phyloP scores from a whole-genome alignment of 2,113 vertebrate genomes.

The Chaetodon trifascialis region DNA sequence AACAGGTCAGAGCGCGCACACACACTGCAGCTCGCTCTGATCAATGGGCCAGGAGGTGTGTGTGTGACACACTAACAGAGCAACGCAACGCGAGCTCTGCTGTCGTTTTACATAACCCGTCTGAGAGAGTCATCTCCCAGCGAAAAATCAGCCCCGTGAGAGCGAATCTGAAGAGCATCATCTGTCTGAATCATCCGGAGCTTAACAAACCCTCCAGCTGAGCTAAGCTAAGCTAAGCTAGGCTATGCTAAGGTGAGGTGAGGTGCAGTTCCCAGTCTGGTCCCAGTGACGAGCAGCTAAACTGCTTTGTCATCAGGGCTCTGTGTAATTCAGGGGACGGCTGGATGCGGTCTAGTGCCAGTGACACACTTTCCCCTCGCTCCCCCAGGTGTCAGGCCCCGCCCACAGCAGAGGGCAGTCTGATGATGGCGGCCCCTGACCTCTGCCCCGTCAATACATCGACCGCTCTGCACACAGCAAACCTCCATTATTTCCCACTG shows the following conservation, averaged over 20 bases:
- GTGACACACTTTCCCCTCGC: slow-evolving; percentile 51
- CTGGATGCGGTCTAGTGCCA: slow-evolving; percentile 26
- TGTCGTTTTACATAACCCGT: slow-evolving; percentile 56
- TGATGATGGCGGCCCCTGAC: slow-evolving; percentile 59
- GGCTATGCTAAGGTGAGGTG: not conserved
- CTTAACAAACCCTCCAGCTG: not conserved
- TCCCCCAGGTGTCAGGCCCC: slow-evolving; percentile 54
- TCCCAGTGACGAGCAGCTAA: slow-evolving; percentile 19
- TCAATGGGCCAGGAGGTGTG: slow-evolving; percentile 72
- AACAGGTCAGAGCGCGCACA: slow-evolving; percentile 78
- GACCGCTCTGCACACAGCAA: slow-evolving; percentile 62
- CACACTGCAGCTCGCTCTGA: slow-evolving; percentile 51
- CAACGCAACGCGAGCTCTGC: slow-evolving; percentile 33
- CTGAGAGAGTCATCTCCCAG: slow-evolving; percentile 17
- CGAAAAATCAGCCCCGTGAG: not conserved
- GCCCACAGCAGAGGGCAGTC: slow-evolving; percentile 33
- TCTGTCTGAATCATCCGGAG: not conserved
- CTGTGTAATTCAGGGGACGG: slow-evolving; percentile 22
- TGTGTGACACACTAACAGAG: slow-evolving; percentile 68
- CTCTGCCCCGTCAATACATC: slow-evolving; percentile 68
- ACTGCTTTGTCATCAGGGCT: slow-evolving; percentile 67
- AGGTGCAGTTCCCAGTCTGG: not conserved
- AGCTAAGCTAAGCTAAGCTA: not conserved
- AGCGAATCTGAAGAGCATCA: not conserved
- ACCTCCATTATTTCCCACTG: slow-evolving; percentile 65